Percentiles rank a stretch among this genome's conserved stretches.
phyloP scores from a whole-genome alignment of 2,113 vertebrate genomes.

The Boleophthalmus pectinirostris region DNA sequence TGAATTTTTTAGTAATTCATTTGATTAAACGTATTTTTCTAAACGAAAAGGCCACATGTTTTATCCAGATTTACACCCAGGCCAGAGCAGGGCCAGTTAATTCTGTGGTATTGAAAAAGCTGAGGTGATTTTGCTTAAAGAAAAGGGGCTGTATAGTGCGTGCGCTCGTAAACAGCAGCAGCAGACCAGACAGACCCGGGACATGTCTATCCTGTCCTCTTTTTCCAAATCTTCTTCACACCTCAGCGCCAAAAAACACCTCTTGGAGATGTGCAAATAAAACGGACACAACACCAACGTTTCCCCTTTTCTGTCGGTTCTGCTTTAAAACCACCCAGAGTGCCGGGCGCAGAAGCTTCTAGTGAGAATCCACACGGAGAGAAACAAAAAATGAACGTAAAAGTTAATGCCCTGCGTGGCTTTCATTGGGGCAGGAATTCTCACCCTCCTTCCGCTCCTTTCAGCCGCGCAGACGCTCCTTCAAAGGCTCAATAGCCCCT shows the following conservation, averaged over 20 bases:
- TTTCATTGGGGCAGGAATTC: constrained; percentile 75
- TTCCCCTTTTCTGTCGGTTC: constrained; percentile 23
- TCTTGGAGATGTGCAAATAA: constrained; percentile 31
- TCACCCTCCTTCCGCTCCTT: constrained; percentile 74
- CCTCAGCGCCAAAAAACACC: constrained; percentile 53
- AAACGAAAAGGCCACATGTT: background rate
- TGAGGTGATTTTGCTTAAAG: constrained; percentile 35
- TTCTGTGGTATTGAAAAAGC: constrained; percentile 19
- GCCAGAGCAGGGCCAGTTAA: background rate
- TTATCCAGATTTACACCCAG: background rate
- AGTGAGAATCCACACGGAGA: constrained; percentile 33
- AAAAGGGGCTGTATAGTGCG: constrained; percentile 34
- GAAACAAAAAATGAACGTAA: constrained; percentile 68
- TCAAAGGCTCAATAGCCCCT: constrained; percentile 77
- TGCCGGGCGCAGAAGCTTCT: constrained; percentile 17
- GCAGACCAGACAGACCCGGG: constrained; percentile 43
- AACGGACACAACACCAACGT: background rate
- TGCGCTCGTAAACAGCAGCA: constrained; percentile 51
- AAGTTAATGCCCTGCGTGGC: constrained; percentile 72
- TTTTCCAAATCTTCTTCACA: constrained; percentile 58
- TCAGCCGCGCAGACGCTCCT: constrained; percentile 70
- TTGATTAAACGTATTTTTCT: background rate
- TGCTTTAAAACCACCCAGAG: constrained; percentile 17
- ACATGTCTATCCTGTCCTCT: constrained; percentile 26
- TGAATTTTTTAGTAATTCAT: background rate